Base-by-base conservation (phyloP, 2,888 invertebrate species). In the Gastrophysa polygoni region DNA sequence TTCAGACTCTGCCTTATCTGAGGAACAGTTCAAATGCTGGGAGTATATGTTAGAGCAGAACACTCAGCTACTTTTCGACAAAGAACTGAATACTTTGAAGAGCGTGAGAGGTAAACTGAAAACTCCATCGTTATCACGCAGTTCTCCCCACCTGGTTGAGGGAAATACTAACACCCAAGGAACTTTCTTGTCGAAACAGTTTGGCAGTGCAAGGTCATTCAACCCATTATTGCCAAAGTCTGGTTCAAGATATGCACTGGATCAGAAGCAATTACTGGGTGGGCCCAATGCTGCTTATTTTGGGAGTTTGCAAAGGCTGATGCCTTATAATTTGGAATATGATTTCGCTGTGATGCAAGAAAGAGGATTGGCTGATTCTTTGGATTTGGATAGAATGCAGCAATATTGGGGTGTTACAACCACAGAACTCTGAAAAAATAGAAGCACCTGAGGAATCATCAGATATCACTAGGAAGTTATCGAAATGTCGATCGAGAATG, bases 41-140 rank as follows among this genome's bases (percentile, higher is more conserved):
- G 95, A 95, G 73, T 95, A 95, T 74, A 94, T 95, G 93, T 81
- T 95, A 50, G 95, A 95, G 76, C 93, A 94, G 78, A 95, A 95
- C 74, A 94, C 94, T 0, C 94, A 94, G 77, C 83, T 94, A 77
- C 77, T 95, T 1, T 95, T 95, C 74, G 93, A 94, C 79, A 93
- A 93, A 76, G 95, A 95, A 79, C 80, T 94, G 51, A 60, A 69
- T 46, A 93, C 94, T 74, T 92, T 93, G 32, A 87, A 87, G 75
- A 87, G 87, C 0, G 82, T 83, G 61, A 85, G 87, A 17, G 85
- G 85, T 71, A 78, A 80, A 34, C 84, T 86, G 0, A 84, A 86
- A 70, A 86, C 86, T 69, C 78, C 86, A 10, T 60, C 66, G n/a
- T 81, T 89, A 60, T 89, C 90, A 0, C 85, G 88, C 18, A 91